Evolutionary conservation across 64 coral and sea anemone species (phyloP), one percentile per base, ranked within the genome.

Genomic region (Exaiptasia diaphana): DNA sequence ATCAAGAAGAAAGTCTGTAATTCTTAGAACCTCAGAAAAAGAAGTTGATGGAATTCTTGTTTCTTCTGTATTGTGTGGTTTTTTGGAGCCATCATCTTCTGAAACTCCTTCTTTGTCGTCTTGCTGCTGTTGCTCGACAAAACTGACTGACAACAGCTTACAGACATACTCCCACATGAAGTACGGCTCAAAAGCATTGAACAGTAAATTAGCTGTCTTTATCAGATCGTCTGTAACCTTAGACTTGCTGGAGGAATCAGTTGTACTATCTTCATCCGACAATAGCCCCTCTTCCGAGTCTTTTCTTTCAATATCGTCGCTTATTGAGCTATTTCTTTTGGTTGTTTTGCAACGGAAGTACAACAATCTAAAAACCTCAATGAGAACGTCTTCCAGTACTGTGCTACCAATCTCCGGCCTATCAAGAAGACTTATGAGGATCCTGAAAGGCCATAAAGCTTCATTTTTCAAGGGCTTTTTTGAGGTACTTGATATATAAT

Each of bases 101-200:
- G 7, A 50, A 3, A 24, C 1, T n/a, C 55, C 73, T 26, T 82
- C 41, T 38, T 6, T 53, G 18, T 33, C 25, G 12, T 48, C 49
- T 28, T 38, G n/a, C 38, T 67, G 39, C 12, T 41, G 22, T n/a
- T 29, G 22, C 34, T 39, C 33, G 44, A 55, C 74, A 42, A 53
- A 79, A 84, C 88, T 83, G 13, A 67, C 43, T 2, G 74, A 77
- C 20, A 99, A 65, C 44, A 99, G 48, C 58, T 99, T 87, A 41
- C 88, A 79, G 18, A 99, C 78, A 56, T 92, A 99, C 20, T 92
- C 77, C 95, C 95, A 99, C 95, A 99, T 99, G 41, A 99, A 99
- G 21, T 99, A 99, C 28, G 95, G 95, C 26, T 99, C 95, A 89
- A 99, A 99, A 5, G 85, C 80, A 53, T 99, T 93, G 67, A 99